phyloP scores from a whole-genome alignment of 2,888 invertebrate genomes.

The Parnassius smintheus region DNA sequence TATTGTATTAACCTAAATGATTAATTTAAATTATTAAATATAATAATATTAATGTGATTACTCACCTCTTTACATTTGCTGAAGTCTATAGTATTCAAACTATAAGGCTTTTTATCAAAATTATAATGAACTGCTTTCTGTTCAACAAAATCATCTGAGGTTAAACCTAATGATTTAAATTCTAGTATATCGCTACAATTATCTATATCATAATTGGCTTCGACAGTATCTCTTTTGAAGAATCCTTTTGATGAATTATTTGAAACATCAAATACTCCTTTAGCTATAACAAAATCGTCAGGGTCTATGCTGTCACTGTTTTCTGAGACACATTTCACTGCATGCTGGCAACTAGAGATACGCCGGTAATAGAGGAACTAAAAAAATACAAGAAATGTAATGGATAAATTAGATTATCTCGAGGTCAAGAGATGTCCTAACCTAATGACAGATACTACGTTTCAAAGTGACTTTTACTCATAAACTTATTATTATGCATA shows the following conservation, averaged over 20 bases:
- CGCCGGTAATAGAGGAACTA: constrained; percentile 65
- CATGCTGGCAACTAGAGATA: constrained; percentile 66
- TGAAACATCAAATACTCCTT: constrained; percentile 29
- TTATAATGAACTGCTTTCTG: constrained; percentile 44
- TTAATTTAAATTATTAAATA: neutral
- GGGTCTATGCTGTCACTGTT: constrained; percentile 54
- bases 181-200: constrained; percentile 45
- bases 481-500: too few species aligned
- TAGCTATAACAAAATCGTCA: constrained; percentile 42
- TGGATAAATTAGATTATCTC: constrained; percentile 43
- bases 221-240: constrained; percentile 34
- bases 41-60: constrained; percentile 25
- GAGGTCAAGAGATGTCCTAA: constrained; percentile 51
- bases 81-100: constrained; percentile 61
- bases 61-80: constrained; percentile 61
- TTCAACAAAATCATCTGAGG: constrained; percentile 69
- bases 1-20: too few species aligned
- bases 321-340: constrained; percentile 51
- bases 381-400: constrained; percentile 28
- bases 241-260: constrained; percentile 23
- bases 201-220: constrained; percentile 31
- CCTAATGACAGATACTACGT: neutral
- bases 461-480: too few species aligned
- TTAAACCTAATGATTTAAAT: constrained; percentile 52
- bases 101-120: constrained; percentile 48